Evolutionary conservation across 2,888 invertebrate genomes (phyloP), one percentile per base, ranked within the genome.

Genomic region (Cosmopolites sordidus): DNA sequence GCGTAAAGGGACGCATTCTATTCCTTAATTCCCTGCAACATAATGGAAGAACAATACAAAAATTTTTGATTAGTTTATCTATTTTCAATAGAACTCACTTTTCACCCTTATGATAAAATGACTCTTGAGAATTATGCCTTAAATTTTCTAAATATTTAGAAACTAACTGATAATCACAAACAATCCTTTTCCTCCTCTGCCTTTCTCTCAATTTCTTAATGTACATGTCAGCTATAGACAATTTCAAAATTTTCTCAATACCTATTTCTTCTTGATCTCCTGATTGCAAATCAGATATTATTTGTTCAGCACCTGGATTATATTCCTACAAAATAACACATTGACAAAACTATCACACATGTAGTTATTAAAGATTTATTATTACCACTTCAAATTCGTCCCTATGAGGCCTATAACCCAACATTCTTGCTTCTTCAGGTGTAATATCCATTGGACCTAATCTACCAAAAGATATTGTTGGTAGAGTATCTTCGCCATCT

Each of bases 381-480:
- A 69, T 68, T 74, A 91, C 91, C 74, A 91, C 82, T 77, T 96
- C 96, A 78, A 94, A 97, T 71, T 96, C 95, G 79, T 96, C 96
- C 69, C 96, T 81, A 69, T 92, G 89, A 1, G 95, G 91, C 90
- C 94, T 94, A 69, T 95, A 97, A 1, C 93, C 92, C 8, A 97
- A 78, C 66, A 92, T 87, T 29, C 85, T 79, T 27, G 94, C 92
- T 75, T 97, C 94, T 69, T 93, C 92, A 0, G 82, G 74, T 9
- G 86, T 83, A 48, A 92, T 83, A 63, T 93, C 92, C 17, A 91
- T 71, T 1, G 92, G 87, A 29, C 92, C 89, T 49, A 93, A 75
- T 49, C 86, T 78, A 1, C 85, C 82, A 54, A 83, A 79, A 16
- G 83, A 76, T 58, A 84, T 83, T 6, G 89, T 89, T 1, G 89